phyloP scores from a whole-genome alignment of 2,888 invertebrate species.

The Limnephilus rhombicus region DNA sequence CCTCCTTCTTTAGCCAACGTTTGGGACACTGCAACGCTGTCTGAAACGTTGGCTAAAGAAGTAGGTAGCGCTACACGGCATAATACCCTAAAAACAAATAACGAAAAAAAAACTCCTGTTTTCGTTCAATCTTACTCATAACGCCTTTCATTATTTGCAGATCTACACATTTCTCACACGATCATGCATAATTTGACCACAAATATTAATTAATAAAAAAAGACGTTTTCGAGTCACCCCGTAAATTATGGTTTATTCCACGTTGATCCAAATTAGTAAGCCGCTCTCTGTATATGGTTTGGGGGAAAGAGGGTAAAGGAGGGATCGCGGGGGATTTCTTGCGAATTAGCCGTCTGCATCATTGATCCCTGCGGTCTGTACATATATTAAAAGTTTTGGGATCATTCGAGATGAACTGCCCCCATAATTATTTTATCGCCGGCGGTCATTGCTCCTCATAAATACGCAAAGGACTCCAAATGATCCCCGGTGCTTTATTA shows the following conservation, averaged over 20 bases:
- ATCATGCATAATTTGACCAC: no score
- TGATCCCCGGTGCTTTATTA: background rate
- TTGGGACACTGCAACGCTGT: no score
- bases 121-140: no score
- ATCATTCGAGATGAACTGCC: background rate
- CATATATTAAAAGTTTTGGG: background rate
- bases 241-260: background rate
- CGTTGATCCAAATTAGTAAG: constrained; percentile 20
- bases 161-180: no score
- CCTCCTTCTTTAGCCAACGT: no score
- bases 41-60: no score
- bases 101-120: no score
- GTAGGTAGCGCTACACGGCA: no score
- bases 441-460: background rate
- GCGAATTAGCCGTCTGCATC: constrained; percentile 24
- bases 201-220: background rate
- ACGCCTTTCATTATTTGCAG: no score
- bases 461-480: background rate
- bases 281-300: background rate
- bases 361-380: constrained; percentile 18
- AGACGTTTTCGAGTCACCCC: background rate
- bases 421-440: background rate
- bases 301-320: background rate
- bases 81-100: no score
- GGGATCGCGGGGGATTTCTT: background rate